Conservation (phyloP, 2,797 vertebrate species). For the Enteromius treurensis region DNA sequence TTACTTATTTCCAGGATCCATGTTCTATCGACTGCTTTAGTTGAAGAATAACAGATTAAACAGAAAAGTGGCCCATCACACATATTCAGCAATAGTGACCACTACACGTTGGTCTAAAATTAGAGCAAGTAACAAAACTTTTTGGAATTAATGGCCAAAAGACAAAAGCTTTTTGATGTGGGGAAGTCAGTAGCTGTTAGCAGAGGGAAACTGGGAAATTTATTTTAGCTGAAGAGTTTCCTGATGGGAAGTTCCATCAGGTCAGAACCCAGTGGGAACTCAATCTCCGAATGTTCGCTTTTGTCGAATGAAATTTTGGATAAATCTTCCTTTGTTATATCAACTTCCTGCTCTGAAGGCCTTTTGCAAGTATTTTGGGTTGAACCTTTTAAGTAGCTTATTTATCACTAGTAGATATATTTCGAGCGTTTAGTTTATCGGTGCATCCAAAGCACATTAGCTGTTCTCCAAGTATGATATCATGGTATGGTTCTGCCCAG, state of each 20-base stretch:
- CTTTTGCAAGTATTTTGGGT: neutral
- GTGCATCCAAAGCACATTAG: slow-evolving; percentile 14
- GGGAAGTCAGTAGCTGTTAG: slow-evolving; percentile 45
- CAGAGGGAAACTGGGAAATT: slow-evolving; percentile 31
- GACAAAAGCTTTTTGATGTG: slow-evolving; percentile 49
- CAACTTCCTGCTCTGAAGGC: neutral
- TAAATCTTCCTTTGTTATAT: neutral
- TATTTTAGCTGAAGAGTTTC: slow-evolving; percentile 56
- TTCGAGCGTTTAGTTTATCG: neutral
- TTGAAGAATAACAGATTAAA: slow-evolving; percentile 25
- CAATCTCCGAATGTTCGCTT: slow-evolving; percentile 5
- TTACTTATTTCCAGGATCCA: slow-evolving; percentile 20
- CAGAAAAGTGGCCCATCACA: neutral
- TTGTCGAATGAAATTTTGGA: slow-evolving; percentile 17
- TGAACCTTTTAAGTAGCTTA: neutral
- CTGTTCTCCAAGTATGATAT: slow-evolving; percentile 25
- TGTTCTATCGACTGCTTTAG: neutral
- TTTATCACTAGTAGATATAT: neutral
- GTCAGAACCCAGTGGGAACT: slow-evolving; percentile 10
- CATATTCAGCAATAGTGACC: slow-evolving; percentile 14
- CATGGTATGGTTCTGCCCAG: slow-evolving; percentile 43
- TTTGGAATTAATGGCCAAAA: slow-evolving; percentile 22
- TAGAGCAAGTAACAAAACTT: slow-evolving; percentile 1
- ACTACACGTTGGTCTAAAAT: slow-evolving; percentile 26
- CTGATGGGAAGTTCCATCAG: slow-evolving; percentile 52